A percentile compares a stretch with the other conserved stretches of the same genome.
These are phyloP conservation scores for Sitobion miscanthi DNA, from an alignment of 1,140 invertebrate species.

Conservation along the genomic window DNA sequence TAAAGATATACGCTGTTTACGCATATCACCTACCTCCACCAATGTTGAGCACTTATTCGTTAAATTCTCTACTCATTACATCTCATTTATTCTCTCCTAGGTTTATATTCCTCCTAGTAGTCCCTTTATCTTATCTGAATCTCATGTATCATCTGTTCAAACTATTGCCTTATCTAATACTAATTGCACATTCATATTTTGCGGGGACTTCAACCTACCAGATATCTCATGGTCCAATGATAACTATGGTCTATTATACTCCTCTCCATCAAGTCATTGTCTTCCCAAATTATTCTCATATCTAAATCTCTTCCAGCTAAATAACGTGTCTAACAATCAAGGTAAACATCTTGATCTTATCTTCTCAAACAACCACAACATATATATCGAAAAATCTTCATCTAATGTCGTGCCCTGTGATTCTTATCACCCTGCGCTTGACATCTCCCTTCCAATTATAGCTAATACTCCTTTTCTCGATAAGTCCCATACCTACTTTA, in stretches of 20 bases:
- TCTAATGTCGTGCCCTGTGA: neutral
- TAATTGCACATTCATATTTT: neutral
- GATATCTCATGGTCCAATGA: neutral
- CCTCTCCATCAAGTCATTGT: neutral
- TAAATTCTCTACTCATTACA: neutral
- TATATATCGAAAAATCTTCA: neutral
- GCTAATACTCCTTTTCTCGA: neutral
- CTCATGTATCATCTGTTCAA: neutral
- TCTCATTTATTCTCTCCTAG: neutral
- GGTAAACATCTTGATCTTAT: neutral
- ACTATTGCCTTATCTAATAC: neutral
- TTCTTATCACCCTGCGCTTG: neutral
- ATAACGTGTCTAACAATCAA: neutral
- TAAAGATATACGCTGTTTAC: neutral
- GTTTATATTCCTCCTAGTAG: neutral
- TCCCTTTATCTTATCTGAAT: neutral
- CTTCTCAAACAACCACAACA: neutral
- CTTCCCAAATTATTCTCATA: neutral
- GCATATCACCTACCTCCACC: neutral
- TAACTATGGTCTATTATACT: neutral
- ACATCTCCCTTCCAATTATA: neutral
- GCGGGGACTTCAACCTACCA: neutral
- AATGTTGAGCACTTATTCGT: conserved; percentile 11
- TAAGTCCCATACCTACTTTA: neutral
- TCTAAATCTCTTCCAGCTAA: neutral